phyloP scores from a whole-genome alignment of 2,888 invertebrate genomes.

The Alcis repandata region DNA sequence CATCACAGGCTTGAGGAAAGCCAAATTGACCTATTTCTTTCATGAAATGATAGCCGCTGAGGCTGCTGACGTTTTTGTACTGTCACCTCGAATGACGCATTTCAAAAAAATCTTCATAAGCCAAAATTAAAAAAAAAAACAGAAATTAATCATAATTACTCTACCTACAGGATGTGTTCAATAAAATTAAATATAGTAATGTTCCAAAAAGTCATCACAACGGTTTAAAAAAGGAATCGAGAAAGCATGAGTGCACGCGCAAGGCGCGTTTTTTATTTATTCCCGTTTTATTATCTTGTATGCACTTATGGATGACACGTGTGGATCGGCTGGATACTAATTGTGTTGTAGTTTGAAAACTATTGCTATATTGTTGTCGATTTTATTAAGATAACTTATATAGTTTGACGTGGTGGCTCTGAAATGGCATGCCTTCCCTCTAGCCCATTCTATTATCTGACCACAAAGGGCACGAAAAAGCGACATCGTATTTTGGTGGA shows the following conservation, averaged over 20 bases:
- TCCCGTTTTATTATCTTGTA: slow-evolving; percentile 57
- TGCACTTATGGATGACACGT: slow-evolving; percentile 69
- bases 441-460: too few relatives aligned
- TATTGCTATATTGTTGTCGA: neutral
- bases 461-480: too few relatives aligned
- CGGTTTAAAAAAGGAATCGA: slow-evolving; percentile 55
- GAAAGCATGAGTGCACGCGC: slow-evolving; percentile 51
- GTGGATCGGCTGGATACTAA: slow-evolving; percentile 49
- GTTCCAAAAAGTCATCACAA: slow-evolving; percentile 45
- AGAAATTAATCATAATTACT: neutral
- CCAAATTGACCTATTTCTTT: too few relatives aligned
- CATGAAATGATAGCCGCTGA: too few relatives aligned
- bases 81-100: too few relatives aligned
- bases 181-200: slow-evolving; percentile 12
- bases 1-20: too few relatives aligned
- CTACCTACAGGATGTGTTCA: slow-evolving; percentile 11
- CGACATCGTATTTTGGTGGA: too few relatives aligned
- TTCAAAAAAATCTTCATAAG: neutral
- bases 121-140: neutral
- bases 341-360: slow-evolving; percentile 3
- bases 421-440: too few relatives aligned
- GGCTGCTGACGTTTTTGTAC: too few relatives aligned
- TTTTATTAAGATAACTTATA: neutral
- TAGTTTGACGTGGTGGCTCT: neutral
- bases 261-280: slow-evolving; percentile 36